These are phyloP conservation scores for Beris chalybata DNA, from an alignment of 2,888 invertebrate species.

Conservation along the genomic window DNA sequence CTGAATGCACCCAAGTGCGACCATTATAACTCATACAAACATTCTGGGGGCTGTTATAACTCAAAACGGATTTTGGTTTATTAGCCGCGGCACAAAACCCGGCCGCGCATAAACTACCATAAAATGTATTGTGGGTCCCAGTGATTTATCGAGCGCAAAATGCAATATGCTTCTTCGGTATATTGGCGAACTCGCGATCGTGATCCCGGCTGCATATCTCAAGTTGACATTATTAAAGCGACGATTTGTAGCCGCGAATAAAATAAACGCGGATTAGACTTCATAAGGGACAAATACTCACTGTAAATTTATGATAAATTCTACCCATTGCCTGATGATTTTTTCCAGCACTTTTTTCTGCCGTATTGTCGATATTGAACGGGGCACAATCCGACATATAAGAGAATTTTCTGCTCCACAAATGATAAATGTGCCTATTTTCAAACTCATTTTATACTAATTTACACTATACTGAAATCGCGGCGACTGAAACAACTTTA, in stretches of 20 bases:
- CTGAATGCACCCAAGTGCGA: background rate
- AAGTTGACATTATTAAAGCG: conserved; percentile 57
- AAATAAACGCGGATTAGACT: conserved; percentile 57
- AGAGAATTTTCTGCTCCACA: too few species aligned
- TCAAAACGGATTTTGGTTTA: conserved; percentile 57
- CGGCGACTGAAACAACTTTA: too few species aligned
- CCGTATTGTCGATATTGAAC: too few species aligned
- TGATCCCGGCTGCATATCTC: conserved; percentile 48
- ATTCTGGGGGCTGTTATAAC: conserved; percentile 45
- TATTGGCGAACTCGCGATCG: background rate
- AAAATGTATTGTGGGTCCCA: conserved; percentile 39
- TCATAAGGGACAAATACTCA: conserved; percentile 57
- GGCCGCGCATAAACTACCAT: conserved; percentile 42
- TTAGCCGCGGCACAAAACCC: conserved; percentile 44
- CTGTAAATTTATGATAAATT: conserved; percentile 35
- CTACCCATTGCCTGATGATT: conserved; percentile 4
- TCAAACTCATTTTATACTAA: too few species aligned
- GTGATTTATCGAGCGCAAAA: conserved; percentile 56
- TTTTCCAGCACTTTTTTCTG: background rate
- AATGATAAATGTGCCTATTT: too few species aligned
- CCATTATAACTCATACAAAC: conserved; percentile 6
- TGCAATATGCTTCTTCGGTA: conserved; percentile 48
- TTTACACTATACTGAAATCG: too few species aligned
- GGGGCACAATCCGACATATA: too few species aligned
- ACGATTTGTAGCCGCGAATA: conserved; percentile 57